phyloP scores from a whole-genome alignment of 1,140 invertebrate species.

The Atta cephalotes region DNA sequence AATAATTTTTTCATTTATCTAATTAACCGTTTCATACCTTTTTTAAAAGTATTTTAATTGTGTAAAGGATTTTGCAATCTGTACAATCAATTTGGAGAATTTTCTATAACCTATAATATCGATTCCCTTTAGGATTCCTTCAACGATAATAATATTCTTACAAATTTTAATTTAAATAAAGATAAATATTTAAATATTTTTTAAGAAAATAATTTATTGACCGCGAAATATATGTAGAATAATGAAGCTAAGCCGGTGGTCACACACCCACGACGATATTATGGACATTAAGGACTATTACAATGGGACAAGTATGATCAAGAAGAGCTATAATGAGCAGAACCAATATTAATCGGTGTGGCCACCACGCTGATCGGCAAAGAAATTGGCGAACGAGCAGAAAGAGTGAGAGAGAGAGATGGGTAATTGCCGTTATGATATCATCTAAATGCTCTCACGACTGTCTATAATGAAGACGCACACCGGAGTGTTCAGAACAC shows the following conservation, averaged over 20 bases:
- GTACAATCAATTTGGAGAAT: no score
- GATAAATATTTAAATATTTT: background rate
- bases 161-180: background rate
- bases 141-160: background rate
- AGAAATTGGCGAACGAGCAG: slow-evolving; percentile 71
- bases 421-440: slow-evolving; percentile 82
- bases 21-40: no score
- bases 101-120: no score
- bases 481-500: slow-evolving; percentile 58
- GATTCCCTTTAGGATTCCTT: no score
- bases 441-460: slow-evolving; percentile 83
- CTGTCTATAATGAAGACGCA: slow-evolving; percentile 81
- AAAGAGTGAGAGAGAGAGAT: slow-evolving; percentile 55
- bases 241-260: slow-evolving; percentile 67
- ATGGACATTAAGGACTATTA: slow-evolving; percentile 59
- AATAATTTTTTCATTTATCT: no score
- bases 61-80: no score
- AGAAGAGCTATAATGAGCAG: slow-evolving; percentile 75
- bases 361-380: slow-evolving; percentile 65
- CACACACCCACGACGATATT: slow-evolving; percentile 77
- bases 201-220: background rate
- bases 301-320: slow-evolving; percentile 69
- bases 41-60: no score
- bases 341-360: slow-evolving; percentile 79
- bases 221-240: background rate